Percentiles rank a stretch among this genome's conserved stretches.
Conservation (phyloP, 2,888 invertebrate genomes). For the Drosophila mimica region DNA sequence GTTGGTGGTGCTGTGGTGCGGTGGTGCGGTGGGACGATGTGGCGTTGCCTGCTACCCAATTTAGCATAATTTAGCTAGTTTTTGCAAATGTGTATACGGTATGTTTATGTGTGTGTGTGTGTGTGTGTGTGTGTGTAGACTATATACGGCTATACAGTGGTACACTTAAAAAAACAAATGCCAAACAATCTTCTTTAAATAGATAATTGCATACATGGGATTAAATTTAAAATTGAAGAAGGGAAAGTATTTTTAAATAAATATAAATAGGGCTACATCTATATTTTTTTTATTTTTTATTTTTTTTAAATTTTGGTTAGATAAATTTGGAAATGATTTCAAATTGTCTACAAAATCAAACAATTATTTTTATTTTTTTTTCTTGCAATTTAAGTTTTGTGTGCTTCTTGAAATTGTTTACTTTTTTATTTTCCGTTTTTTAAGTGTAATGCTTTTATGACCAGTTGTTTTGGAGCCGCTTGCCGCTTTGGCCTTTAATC, state of each 20-base stretch:
- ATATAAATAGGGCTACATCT: too few relatives aligned
- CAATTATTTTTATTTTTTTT: not conserved
- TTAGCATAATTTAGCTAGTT: slow-evolving; percentile 12
- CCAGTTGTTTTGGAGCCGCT: slow-evolving; percentile 12
- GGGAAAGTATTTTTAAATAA: not conserved
- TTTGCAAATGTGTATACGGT: not conserved
- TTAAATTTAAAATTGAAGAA: not conserved
- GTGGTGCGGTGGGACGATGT: not conserved
- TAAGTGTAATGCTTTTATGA: slow-evolving; percentile 15
- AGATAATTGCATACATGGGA: not conserved
- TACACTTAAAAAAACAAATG: not conserved
- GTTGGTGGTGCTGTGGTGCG: not conserved
- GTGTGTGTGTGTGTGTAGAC: not conserved
- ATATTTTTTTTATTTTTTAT: not conserved
- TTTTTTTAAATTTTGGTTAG: not conserved
- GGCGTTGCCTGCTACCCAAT: slow-evolving; percentile 7
- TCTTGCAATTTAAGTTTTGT: not conserved
- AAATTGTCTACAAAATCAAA: not conserved
- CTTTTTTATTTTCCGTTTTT: not conserved
- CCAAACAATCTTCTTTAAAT: not conserved
- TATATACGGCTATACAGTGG: not conserved
- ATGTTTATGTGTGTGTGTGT: not conserved
- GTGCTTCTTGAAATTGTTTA: not conserved
- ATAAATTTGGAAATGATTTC: not conserved
- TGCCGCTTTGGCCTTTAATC: slow-evolving; percentile 65